Base-by-base conservation (phyloP, 2,797 vertebrate genomes). In the Paedocypris micromegethes region DNA sequence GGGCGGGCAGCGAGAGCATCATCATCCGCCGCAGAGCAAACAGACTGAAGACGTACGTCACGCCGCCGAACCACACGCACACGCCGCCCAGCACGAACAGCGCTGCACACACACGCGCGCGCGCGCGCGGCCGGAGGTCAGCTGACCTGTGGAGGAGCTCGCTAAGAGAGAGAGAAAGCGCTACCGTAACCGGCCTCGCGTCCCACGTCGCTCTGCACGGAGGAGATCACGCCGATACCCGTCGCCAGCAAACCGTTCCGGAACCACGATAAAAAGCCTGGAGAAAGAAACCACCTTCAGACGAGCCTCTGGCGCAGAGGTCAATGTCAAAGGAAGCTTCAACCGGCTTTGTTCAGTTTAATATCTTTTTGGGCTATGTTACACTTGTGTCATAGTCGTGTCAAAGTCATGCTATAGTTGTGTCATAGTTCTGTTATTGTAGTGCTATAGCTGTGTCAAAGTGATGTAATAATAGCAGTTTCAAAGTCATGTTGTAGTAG, bases 241-340 rank as follows among this genome's bases (percentile, higher is more conserved):
- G 93, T 93, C 0, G 93, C 90, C 79, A 96, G 84, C 72, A 96
- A 84, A 41, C 93, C 93, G 45, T 96, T 96, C 52, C 93, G 88
- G 83, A 95, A 94, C 93, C 93, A 96, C 0, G 93, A 94, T 4
- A 96, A 89, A 74, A 94, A 94, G 3, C 93, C 93, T 95, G 81
- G 3, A 67, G 62, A 54, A 79, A 61, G 72, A 23, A 23, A 23
- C 23, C 23, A 23, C 23, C 23, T 23, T 23, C 23, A 23, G 23
- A 51, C 0, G 0, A 3, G 4, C 3, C 9, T 6, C 40, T 38
- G 9, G 6, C 23, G 2, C 9, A 47, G 51, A 23, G 5, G 0
- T 52, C 23, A 5, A 38, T 5, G 7, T 23, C 23, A 23, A 23
- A 1, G 23, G 23, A 23, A 23, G 23, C 23, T 6, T 6, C 3